Percentiles rank a stretch among this genome's conserved stretches.
These are phyloP conservation scores for Lordiphosa mommai DNA, from an alignment of 1,140 invertebrate species.

Conservation along the genomic window DNA sequence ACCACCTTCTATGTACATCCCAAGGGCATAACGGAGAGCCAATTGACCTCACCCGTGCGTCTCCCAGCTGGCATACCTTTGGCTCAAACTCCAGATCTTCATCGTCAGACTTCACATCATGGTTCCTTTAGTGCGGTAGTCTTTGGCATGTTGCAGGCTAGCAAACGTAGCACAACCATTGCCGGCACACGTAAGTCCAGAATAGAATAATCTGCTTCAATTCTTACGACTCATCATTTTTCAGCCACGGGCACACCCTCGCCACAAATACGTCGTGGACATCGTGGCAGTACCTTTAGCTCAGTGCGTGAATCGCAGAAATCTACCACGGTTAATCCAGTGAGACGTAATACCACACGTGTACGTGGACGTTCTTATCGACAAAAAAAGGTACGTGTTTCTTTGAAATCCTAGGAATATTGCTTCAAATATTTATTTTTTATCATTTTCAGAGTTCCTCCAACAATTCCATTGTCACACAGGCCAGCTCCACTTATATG, in stretches of 20 bases:
- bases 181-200: constrained; percentile 79
- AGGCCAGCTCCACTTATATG: constrained; percentile 68
- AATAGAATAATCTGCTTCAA: not conserved
- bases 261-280: constrained; percentile 70
- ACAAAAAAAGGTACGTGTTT: constrained; percentile 70
- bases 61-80: constrained; percentile 68
- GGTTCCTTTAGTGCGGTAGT: constrained; percentile 92
- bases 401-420: not conserved
- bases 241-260: constrained; percentile 79
- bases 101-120: constrained; percentile 86
- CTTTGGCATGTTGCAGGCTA: constrained; percentile 91
- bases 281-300: constrained; percentile 81
- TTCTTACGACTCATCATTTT: not conserved
- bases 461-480: constrained; percentile 77
- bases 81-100: constrained; percentile 80
- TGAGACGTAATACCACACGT: constrained; percentile 81
- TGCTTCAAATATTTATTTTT: not conserved
- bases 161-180: constrained; percentile 83
- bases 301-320: constrained; percentile 81
- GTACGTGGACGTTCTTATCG: constrained; percentile 78
- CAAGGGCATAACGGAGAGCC: constrained; percentile 81
- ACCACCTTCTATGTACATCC: constrained; percentile 94
- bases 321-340: constrained; percentile 79
- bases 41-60: constrained; percentile 73
- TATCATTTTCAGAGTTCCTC: constrained; percentile 61